phyloP scores from a whole-genome alignment of 2,113 vertebrate genomes.

The Saguinus midas region DNA sequence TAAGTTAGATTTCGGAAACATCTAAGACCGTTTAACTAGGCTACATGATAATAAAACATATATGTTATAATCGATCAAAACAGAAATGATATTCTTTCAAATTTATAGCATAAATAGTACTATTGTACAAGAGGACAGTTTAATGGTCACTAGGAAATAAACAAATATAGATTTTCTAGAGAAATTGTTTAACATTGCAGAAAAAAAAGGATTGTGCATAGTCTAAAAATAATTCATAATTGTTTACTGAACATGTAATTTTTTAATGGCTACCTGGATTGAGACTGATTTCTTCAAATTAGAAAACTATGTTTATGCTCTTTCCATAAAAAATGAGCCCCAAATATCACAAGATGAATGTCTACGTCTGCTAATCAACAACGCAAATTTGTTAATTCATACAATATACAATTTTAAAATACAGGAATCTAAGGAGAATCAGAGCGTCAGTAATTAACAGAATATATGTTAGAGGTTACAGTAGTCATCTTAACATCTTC shows the following conservation, averaged over 20 bases:
- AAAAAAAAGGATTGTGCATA: not conserved
- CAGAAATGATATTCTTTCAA: slow-evolving; percentile 8
- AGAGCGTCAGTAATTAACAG: not conserved
- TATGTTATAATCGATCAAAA: not conserved
- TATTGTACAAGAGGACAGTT: not conserved
- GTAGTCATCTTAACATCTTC: not conserved
- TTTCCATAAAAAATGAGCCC: slow-evolving; percentile 13
- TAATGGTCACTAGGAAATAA: slow-evolving; percentile 24
- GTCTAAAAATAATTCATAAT: slow-evolving; percentile 31
- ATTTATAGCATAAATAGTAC: not conserved
- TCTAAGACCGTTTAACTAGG: not conserved
- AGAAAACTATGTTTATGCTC: slow-evolving; percentile 17
- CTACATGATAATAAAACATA: not conserved
- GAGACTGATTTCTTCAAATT: not conserved
- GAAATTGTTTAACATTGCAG: slow-evolving; percentile 14
- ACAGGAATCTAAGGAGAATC: not conserved
- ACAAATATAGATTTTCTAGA: not conserved
- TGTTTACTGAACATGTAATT: slow-evolving; percentile 1
- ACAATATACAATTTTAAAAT: not conserved
- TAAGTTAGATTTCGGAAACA: not conserved
- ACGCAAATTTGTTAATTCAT: not conserved
- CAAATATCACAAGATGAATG: slow-evolving; percentile 14
- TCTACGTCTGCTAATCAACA: not conserved
- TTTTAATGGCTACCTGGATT: not conserved
- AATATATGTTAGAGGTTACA: not conserved